These are phyloP conservation scores for Halesus radiatus DNA, from an alignment of 1,140 invertebrate genomes.

Conservation along the genomic window DNA sequence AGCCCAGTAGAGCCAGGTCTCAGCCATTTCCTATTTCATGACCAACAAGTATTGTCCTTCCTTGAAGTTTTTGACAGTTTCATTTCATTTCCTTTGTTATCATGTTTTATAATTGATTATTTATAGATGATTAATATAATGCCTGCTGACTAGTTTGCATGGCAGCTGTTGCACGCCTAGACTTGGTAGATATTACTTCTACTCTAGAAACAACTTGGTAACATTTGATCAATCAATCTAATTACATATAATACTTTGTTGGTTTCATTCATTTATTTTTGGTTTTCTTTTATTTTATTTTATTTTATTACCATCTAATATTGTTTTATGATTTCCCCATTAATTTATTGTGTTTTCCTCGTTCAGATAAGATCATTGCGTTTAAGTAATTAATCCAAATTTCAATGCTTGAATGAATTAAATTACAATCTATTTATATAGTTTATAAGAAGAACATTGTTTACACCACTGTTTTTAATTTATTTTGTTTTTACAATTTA, in stretches of 20 bases:
- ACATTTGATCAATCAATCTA: conserved; percentile 5
- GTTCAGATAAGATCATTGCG: conserved; percentile 20
- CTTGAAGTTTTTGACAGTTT: conserved; percentile 56
- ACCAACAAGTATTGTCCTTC: conserved; percentile 54
- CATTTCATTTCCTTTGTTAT: conserved; percentile 52
- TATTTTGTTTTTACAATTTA: no score
- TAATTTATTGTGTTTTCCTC: neutral
- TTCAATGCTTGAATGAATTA: neutral
- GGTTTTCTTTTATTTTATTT: neutral
- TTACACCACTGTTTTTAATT: no score
- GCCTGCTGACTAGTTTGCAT: conserved; percentile 57
- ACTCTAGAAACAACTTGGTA: conserved; percentile 40
- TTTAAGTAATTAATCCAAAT: neutral
- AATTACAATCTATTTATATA: neutral
- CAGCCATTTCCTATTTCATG: conserved; percentile 56
- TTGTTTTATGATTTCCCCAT: neutral
- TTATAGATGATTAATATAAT: conserved; percentile 39
- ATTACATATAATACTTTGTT: neutral
- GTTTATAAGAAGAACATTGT: no score
- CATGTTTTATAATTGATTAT: conserved; percentile 31
- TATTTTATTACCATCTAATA: neutral
- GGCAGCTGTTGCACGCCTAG: conserved; percentile 57
- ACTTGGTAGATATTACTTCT: conserved; percentile 43
- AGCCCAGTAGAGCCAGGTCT: conserved; percentile 51
- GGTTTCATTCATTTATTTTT: conserved; percentile 6